These are phyloP conservation scores for Pomatostomus ruficeps DNA, from an alignment of 2,113 vertebrate species.

Conservation along the genomic window DNA sequence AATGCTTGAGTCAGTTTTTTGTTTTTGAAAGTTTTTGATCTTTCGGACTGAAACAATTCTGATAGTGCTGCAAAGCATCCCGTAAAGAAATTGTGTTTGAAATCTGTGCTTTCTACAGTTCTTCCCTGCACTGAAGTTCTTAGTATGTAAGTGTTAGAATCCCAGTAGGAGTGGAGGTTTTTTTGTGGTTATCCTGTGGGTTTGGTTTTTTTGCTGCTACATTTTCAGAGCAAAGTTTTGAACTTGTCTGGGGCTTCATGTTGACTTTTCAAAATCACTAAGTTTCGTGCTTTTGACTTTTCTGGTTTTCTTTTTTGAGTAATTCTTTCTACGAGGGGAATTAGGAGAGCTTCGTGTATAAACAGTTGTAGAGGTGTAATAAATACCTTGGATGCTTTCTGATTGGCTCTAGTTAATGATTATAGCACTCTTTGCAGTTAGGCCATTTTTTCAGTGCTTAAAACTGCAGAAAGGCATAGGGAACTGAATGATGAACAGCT, in stretches of 20 bases:
- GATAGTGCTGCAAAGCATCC: not conserved
- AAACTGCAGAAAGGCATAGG: not conserved
- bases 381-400: conserved; percentile 18
- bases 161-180: not conserved
- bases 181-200: not conserved
- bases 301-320: conserved; percentile 60
- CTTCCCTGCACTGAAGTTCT: not conserved
- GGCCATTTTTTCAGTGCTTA: not conserved
- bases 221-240: not conserved
- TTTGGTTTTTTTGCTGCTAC: not conserved
- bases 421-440: not conserved
- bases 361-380: conserved; percentile 47
- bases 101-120: not conserved
- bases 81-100: not conserved
- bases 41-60: not conserved
- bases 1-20: not conserved
- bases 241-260: not conserved
- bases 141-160: not conserved
- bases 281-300: conserved; percentile 72
- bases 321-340: conserved; percentile 58
- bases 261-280: not conserved
- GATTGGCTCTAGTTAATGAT: conserved; percentile 2
- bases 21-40: not conserved
- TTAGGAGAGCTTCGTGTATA: not conserved
- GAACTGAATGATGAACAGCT: not conserved